phyloP scores from a whole-genome alignment of 2,113 vertebrate genomes.

The Chaetura pelagica region DNA sequence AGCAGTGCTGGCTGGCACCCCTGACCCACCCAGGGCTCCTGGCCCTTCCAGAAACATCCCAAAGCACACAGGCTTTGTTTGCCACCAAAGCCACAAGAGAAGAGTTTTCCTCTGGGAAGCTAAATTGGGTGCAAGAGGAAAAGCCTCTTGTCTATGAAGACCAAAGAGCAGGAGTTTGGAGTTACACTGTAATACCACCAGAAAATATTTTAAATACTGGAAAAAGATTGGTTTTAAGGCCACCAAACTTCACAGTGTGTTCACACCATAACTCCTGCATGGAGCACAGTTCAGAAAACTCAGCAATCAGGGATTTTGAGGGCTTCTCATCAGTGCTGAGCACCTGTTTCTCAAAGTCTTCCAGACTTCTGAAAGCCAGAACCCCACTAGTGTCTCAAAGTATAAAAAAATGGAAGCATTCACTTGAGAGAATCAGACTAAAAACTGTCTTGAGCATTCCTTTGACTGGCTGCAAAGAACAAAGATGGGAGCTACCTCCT shows the following conservation, averaged over 20 bases:
- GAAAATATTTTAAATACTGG: neutral
- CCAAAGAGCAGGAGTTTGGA: neutral
- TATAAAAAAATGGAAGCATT: neutral
- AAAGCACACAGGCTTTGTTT: neutral
- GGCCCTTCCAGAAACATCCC: neutral
- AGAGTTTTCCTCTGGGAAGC: neutral
- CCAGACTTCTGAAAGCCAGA: neutral
- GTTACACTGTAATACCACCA: neutral
- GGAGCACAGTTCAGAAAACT: neutral
- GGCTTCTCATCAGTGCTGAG: neutral
- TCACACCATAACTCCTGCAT: neutral
- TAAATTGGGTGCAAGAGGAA: neutral
- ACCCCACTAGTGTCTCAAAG: neutral
- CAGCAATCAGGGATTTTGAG: neutral
- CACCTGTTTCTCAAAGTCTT: neutral
- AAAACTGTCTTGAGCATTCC: neutral
- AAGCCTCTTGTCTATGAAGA: neutral
- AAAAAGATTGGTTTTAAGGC: neutral
- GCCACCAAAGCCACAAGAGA: neutral
- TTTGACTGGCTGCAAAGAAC: neutral
- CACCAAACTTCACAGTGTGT: neutral
- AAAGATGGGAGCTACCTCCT: neutral
- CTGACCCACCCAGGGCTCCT: rapidly evolving
- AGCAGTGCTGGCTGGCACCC: neutral
- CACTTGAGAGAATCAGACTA: neutral